Conservation (phyloP, 2,797 vertebrate species). For the Pseudomugil tenellus region DNA sequence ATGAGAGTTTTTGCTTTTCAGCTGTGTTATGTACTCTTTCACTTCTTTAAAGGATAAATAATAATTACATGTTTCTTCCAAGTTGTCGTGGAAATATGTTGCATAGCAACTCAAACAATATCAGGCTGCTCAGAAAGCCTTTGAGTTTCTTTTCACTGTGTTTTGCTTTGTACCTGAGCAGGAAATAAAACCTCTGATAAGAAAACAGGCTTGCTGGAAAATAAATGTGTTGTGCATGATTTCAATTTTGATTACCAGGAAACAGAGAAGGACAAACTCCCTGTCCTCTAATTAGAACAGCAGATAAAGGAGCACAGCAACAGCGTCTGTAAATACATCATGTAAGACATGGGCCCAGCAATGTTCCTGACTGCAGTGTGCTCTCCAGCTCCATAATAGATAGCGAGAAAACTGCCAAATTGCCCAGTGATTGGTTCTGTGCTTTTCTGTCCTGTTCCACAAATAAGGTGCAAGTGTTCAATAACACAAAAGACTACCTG, state of each 20-base stretch:
- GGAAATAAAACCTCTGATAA: conserved; percentile 14
- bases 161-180: conserved; percentile 3
- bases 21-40: no score
- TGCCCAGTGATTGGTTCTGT: conserved; percentile 40
- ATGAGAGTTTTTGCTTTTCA: neutral
- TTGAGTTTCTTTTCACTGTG: conserved; percentile 13
- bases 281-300: neutral
- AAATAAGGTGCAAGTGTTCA: conserved; percentile 30
- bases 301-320: conserved; percentile 12
- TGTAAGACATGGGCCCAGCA: conserved; percentile 26
- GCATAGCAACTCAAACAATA: conserved; percentile 48
- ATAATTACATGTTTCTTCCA: conserved; percentile 30
- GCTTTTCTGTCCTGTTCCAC: conserved; percentile 31
- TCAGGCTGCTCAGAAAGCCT: conserved; percentile 25
- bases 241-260: conserved; percentile 12
- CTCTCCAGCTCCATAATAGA: conserved; percentile 23
- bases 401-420: conserved; percentile 26
- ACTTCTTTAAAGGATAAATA: conserved; percentile 20
- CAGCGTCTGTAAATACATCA: conserved; percentile 1
- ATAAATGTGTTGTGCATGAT: conserved; percentile 13
- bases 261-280: conserved; percentile 3
- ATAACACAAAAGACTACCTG: conserved; percentile 33
- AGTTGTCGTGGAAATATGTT: conserved; percentile 45
- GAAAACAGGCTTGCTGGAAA: neutral
- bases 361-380: conserved; percentile 6